phyloP scores from a whole-genome alignment of 2,113 vertebrate species.

The Rana temporaria region DNA sequence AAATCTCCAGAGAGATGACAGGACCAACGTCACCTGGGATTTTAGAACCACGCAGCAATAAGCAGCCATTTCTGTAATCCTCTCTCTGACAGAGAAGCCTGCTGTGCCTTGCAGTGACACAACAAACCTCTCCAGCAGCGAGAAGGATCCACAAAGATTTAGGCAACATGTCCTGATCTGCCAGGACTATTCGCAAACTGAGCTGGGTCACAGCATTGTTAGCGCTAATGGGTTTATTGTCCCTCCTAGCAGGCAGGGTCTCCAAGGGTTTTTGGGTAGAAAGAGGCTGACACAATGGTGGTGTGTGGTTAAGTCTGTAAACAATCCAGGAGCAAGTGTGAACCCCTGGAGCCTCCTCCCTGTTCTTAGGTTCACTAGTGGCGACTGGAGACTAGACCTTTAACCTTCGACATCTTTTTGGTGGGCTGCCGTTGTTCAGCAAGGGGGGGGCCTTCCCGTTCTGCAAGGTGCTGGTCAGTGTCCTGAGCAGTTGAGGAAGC shows the following conservation, averaged over 20 bases:
- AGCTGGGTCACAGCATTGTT: constrained; percentile 37
- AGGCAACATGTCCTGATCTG: constrained; percentile 47
- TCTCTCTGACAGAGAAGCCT: constrained; percentile 34
- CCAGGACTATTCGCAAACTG: constrained; percentile 41
- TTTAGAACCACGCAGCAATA: constrained; percentile 42
- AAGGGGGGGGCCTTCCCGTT: constrained; percentile 75
- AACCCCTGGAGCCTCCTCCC: constrained; percentile 64
- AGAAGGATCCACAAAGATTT: constrained; percentile 30
- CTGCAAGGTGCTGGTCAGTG: constrained; percentile 77
- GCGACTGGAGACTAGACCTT: constrained; percentile 84
- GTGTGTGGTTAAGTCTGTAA: constrained; percentile 46
- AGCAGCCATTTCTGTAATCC: constrained; percentile 43
- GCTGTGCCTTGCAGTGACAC: constrained; percentile 5
- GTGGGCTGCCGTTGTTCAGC: constrained; percentile 79
- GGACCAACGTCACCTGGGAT: constrained; percentile 38
- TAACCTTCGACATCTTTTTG: constrained; percentile 87
- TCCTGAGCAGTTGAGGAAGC: constrained; percentile 76
- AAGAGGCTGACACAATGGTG: constrained; percentile 44
- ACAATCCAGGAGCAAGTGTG: constrained; percentile 54
- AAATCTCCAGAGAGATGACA: constrained; percentile 49
- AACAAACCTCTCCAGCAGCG: constrained; percentile 41
- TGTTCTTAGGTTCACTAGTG: constrained; percentile 71
- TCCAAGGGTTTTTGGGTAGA: constrained; percentile 29
- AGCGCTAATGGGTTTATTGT: constrained; percentile 39
- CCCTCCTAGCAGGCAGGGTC: constrained; percentile 32